Evolutionary conservation across 2,888 invertebrate genomes (phyloP).

Genomic region (Allophyes oxyacanthae): DNA sequence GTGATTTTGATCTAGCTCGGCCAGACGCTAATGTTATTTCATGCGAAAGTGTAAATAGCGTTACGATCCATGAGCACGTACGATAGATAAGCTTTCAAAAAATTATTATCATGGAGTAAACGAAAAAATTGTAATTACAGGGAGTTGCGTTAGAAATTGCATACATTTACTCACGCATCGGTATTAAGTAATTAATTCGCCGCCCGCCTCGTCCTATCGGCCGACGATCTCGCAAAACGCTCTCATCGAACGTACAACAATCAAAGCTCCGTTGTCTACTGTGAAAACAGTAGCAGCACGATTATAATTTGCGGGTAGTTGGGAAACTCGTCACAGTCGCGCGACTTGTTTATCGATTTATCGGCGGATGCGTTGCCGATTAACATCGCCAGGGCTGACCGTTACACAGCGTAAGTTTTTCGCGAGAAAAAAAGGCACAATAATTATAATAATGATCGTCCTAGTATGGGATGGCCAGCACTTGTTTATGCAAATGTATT

Average conservation of each 20-base stretch:
- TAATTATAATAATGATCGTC: slow-evolving; percentile 87
- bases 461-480: slow-evolving; percentile 81
- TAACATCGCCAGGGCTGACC: slow-evolving; percentile 78
- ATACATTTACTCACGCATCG: slow-evolving; percentile 83
- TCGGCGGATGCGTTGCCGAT: slow-evolving; percentile 84
- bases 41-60: slow-evolving; percentile 78
- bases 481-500: slow-evolving; percentile 85
- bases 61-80: slow-evolving; percentile 80
- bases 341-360: slow-evolving; percentile 85
- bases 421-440: slow-evolving; percentile 83
- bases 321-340: slow-evolving; percentile 82
- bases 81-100: slow-evolving; percentile 86
- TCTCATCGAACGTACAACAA: slow-evolving; percentile 78
- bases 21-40: slow-evolving; percentile 65
- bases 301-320: slow-evolving; percentile 81
- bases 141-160: slow-evolving; percentile 84
- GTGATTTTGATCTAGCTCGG: slow-evolving; percentile 62
- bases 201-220: slow-evolving; percentile 72
- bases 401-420: slow-evolving; percentile 82
- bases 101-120: slow-evolving; percentile 77
- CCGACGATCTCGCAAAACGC: slow-evolving; percentile 80
- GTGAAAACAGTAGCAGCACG: slow-evolving; percentile 77
- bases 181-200: slow-evolving; percentile 86
- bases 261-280: slow-evolving; percentile 71
- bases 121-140: slow-evolving; percentile 80